Percentiles rank a stretch among this genome's conserved stretches.
These are phyloP conservation scores for Sinosuthora webbiana DNA, from an alignment of 2,113 vertebrate species.

Conservation along the genomic window DNA sequence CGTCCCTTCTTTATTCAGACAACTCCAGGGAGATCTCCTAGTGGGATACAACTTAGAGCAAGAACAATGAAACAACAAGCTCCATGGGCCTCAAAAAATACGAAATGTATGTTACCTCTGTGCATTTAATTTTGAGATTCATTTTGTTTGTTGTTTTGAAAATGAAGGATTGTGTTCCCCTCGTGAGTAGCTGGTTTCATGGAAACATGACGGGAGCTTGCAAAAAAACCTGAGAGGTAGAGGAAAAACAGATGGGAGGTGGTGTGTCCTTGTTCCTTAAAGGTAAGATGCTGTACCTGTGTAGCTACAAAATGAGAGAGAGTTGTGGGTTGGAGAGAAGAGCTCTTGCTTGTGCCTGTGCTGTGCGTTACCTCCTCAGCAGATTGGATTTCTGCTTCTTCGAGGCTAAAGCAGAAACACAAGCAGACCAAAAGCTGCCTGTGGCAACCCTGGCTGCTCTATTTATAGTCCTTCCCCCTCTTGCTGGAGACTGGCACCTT, in stretches of 20 bases:
- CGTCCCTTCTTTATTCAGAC: neutral
- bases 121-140: neutral
- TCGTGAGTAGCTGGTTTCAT: neutral
- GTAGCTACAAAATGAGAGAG: conserved; percentile 28
- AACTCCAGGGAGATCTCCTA: neutral
- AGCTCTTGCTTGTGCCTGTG: conserved; percentile 40
- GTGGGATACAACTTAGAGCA: neutral
- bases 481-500: conserved; percentile 68
- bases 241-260: neutral
- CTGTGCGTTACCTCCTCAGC: conserved; percentile 51
- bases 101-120: neutral
- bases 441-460: conserved; percentile 68
- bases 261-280: neutral
- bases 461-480: conserved; percentile 61
- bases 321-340: conserved; percentile 39
- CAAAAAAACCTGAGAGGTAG: neutral
- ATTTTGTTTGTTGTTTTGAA: neutral
- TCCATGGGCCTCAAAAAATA: neutral
- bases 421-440: conserved; percentile 71
- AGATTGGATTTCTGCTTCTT: conserved; percentile 41
- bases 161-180: neutral
- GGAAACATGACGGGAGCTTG: neutral
- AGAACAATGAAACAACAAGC: neutral
- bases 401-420: conserved; percentile 57
- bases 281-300: conserved; percentile 38